Evolutionary conservation across 2,888 invertebrate genomes (phyloP).

Genomic region (Drosophila paramelanica): DNA sequence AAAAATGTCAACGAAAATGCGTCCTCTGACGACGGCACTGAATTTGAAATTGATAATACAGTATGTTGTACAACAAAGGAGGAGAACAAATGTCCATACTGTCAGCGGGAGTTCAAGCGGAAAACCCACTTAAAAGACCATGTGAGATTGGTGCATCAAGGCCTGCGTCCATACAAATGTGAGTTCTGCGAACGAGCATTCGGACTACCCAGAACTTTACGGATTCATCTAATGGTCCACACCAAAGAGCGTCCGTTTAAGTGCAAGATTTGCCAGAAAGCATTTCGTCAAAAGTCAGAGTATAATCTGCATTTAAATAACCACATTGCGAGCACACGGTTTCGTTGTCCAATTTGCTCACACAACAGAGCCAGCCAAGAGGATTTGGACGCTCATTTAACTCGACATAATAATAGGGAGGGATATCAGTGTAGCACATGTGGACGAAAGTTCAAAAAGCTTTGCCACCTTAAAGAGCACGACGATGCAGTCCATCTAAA

Average conservation of each 20-base stretch:
- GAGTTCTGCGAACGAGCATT: conserved; percentile 48
- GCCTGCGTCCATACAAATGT: conserved; percentile 47
- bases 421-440: conserved; percentile 59
- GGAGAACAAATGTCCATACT: conserved; percentile 40
- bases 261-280: conserved; percentile 44
- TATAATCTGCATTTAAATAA: conserved; percentile 45
- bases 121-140: conserved; percentile 51
- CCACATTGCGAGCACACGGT: conserved; percentile 20
- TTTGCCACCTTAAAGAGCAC: conserved; percentile 48
- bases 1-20: neutral
- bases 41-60: conserved; percentile 13
- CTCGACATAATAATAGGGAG: conserved; percentile 42
- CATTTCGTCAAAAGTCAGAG: conserved; percentile 47
- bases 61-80: neutral
- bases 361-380: conserved; percentile 33
- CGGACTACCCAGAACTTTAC: conserved; percentile 43
- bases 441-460: conserved; percentile 51
- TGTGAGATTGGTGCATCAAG: conserved; percentile 44
- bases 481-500: conserved; percentile 56
- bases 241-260: conserved; percentile 51
- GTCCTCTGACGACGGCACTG: conserved; percentile 2
- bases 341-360: conserved; percentile 50
- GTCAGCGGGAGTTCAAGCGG: conserved; percentile 44
- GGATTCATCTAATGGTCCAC: conserved; percentile 53
- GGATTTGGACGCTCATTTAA: conserved; percentile 42